These are phyloP conservation scores for Myoxocephalus aenaeus DNA, from an alignment of 2,797 vertebrate genomes.

Conservation along the genomic window DNA sequence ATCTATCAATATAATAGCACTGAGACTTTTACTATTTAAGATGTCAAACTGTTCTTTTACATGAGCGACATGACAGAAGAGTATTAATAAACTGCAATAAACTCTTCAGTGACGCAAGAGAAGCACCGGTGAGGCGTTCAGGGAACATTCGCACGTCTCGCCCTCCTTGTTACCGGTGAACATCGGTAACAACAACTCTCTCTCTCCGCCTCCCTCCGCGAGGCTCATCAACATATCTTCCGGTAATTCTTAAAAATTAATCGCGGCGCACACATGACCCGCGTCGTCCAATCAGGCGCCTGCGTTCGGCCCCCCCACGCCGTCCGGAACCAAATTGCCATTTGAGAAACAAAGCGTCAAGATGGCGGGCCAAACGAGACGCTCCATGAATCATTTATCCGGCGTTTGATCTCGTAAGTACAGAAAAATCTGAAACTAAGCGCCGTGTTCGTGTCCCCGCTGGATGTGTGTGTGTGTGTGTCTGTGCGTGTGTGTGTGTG, in stretches of 20 bases:
- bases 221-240: constrained; percentile 67
- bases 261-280: constrained; percentile 58
- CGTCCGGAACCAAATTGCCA: constrained; percentile 82
- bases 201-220: background rate
- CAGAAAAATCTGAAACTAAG: constrained; percentile 77
- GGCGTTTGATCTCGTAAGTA: constrained; percentile 79
- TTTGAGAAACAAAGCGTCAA: constrained; percentile 81
- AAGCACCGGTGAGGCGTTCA: background rate
- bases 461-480: constrained; percentile 1
- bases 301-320: constrained; percentile 61
- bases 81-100: background rate
- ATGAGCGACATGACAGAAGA: background rate
- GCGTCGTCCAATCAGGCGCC: constrained; percentile 65
- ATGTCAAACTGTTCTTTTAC: background rate
- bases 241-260: constrained; percentile 77
- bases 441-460: constrained; percentile 54
- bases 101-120: background rate
- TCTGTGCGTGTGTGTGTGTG: constrained; percentile 46
- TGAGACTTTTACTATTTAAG: background rate
- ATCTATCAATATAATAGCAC: background rate
- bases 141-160: background rate
- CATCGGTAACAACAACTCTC: background rate
- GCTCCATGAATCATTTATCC: constrained; percentile 85
- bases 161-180: too few relatives aligned
- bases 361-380: constrained; percentile 72